phyloP scores from a whole-genome alignment of 2,797 vertebrate genomes.

The Fundulus diaphanus region DNA sequence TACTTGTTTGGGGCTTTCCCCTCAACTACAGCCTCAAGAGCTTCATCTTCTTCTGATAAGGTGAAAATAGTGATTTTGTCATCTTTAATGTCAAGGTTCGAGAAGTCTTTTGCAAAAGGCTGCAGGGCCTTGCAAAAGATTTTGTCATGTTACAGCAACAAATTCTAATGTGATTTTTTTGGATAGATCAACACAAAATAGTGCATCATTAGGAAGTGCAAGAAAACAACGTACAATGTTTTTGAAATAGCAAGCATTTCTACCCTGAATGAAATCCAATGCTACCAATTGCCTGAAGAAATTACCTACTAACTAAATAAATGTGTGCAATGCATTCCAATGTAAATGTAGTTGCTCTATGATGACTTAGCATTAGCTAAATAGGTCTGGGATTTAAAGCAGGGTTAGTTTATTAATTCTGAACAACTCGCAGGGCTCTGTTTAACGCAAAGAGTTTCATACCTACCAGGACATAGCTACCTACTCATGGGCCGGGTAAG shows the following conservation, averaged over 20 bases:
- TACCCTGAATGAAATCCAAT: background rate
- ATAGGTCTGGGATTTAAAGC: too few species aligned
- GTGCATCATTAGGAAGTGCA: too few species aligned
- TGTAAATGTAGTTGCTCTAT: background rate
- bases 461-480: background rate
- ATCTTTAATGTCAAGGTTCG: background rate
- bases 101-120: background rate
- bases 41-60: background rate
- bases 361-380: too few species aligned
- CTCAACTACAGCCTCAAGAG: background rate
- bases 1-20: slow-evolving; percentile 4
- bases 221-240: background rate
- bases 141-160: background rate
- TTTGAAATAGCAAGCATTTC: background rate
- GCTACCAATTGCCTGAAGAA: background rate
- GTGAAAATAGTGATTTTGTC: background rate
- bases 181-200: background rate
- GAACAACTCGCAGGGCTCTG: background rate
- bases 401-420: too few species aligned
- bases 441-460: background rate
- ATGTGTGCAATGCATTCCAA: background rate
- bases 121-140: background rate
- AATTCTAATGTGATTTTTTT: background rate
- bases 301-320: background rate
- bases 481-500: too few species aligned